phyloP scores from a whole-genome alignment of 2,113 vertebrate species.

The Hepsetus odoe region DNA sequence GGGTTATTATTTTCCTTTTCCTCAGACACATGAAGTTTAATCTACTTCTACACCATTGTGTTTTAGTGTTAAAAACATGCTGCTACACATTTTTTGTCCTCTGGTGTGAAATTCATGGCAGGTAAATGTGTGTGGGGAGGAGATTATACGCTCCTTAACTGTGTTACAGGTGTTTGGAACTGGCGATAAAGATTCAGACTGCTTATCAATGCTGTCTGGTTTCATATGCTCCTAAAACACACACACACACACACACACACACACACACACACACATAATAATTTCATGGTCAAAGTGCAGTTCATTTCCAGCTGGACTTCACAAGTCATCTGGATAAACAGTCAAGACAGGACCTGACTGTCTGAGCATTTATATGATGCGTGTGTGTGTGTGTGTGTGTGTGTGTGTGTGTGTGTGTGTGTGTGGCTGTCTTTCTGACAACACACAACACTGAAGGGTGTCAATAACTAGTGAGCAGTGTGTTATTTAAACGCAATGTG shows the following conservation, averaged over 20 bases:
- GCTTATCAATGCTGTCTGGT: conserved; percentile 46
- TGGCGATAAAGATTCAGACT: conserved; percentile 45
- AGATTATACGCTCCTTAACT: conserved; percentile 30
- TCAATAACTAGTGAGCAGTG: conserved; percentile 9
- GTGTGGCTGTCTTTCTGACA: not conserved
- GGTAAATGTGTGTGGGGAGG: not conserved
- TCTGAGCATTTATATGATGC: conserved; percentile 8
- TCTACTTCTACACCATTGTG: not conserved
- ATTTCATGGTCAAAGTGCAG: not conserved
- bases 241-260: not conserved
- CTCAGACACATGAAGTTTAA: not conserved
- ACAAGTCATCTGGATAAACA: not conserved
- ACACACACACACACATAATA: not conserved
- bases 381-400: not conserved
- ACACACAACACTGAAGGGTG: not conserved
- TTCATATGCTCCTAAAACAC: conserved; percentile 26
- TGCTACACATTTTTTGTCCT: no score
- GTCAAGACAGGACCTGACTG: conserved; percentile 15
- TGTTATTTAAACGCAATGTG: conserved; percentile 36
- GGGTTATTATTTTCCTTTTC: conserved; percentile 8
- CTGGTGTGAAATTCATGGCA: not conserved
- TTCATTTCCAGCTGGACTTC: not conserved
- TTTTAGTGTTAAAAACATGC: not conserved
- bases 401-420: not conserved
- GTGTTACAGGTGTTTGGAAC: conserved; percentile 51